These are phyloP conservation scores for Buphagus erythrorhynchus DNA, from an alignment of 2,797 vertebrate species.

Conservation along the genomic window DNA sequence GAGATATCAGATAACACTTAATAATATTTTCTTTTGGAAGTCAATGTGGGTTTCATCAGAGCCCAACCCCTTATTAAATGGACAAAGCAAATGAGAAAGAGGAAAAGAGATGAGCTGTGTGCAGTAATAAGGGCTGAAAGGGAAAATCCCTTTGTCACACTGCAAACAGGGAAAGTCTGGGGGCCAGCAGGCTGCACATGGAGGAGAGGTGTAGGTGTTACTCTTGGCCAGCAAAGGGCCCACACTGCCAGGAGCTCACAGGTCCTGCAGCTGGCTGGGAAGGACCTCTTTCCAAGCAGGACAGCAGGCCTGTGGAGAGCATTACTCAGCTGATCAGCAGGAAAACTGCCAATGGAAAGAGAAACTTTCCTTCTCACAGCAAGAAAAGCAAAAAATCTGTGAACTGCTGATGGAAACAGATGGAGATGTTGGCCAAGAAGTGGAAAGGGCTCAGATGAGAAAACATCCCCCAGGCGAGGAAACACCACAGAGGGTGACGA, in stretches of 20 bases:
- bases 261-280: constrained; percentile 46
- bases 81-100: background rate
- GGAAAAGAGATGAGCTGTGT: background rate
- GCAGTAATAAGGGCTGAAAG: background rate
- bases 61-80: background rate
- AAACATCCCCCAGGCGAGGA: background rate
- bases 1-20: background rate
- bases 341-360: constrained; percentile 45
- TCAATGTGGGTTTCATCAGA: background rate
- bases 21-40: background rate
- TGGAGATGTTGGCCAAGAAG: constrained; percentile 20
- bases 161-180: background rate
- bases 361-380: constrained; percentile 51
- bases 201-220: constrained; percentile 34
- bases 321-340: constrained; percentile 60
- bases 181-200: background rate
- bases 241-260: background rate
- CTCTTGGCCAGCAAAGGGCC: constrained; percentile 8
- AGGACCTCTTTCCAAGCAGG: constrained; percentile 48
- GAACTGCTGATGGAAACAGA: constrained; percentile 56
- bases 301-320: constrained; percentile 55
- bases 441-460: background rate
- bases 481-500: background rate
- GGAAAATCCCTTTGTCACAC: background rate
- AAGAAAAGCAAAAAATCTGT: constrained; percentile 10